phyloP scores from a whole-genome alignment of 1,140 invertebrate genomes.

The Neelides sp. region DNA sequence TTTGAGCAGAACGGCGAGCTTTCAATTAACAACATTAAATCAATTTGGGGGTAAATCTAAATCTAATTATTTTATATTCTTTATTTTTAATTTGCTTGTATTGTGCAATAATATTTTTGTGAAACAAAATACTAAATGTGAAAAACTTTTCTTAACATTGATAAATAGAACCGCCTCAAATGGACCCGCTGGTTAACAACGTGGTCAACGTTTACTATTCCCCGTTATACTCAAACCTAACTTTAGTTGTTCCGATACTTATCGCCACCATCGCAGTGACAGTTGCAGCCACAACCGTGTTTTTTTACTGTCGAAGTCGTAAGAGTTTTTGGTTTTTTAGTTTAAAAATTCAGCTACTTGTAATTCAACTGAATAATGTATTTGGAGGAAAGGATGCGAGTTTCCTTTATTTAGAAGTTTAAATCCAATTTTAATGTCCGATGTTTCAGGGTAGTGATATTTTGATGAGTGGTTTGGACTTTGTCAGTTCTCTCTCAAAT shows the following conservation, averaged over 20 bases:
- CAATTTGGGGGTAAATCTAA: conserved; percentile 19
- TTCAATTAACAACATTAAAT: conserved; percentile 20
- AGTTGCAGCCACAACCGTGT: conserved; percentile 9
- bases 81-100: conserved; percentile 2
- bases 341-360: not conserved
- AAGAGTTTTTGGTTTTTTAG: conserved; percentile 2
- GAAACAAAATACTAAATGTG: too few species aligned
- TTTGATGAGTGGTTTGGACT: too few species aligned
- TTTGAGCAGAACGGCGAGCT: conserved; percentile 12
- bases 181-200: conserved; percentile 21
- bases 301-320: conserved; percentile 23
- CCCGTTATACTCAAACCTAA: conserved; percentile 23
- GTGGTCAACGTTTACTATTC: conserved; percentile 19
- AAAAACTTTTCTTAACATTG: not conserved
- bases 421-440: not conserved
- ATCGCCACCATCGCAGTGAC: conserved; percentile 16
- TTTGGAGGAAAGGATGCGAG: not conserved
- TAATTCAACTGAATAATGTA: not conserved
- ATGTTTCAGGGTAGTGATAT: too few species aligned
- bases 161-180: conserved; percentile 17
- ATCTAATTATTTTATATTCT: not conserved
- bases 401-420: not conserved
- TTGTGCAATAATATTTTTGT: too few species aligned
- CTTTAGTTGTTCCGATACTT: conserved; percentile 18
- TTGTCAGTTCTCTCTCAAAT: conserved; percentile 2